These are phyloP conservation scores for Pegea sp. DNA, from an alignment of 23 tunicate genomes.

Conservation along the genomic window DNA sequence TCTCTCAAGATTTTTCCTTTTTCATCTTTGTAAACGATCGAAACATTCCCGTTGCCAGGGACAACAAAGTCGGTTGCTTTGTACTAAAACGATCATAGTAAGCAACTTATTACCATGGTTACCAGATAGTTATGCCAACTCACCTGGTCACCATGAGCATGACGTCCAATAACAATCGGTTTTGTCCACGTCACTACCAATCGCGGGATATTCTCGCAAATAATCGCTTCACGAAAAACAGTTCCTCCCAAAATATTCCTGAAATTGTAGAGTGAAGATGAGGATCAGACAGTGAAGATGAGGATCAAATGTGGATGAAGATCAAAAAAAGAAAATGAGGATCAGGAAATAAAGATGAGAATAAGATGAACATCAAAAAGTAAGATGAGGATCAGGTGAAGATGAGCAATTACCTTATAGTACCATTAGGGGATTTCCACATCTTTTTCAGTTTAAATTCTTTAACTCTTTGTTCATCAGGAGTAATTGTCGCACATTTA, in stretches of 20 bases:
- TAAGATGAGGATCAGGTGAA: background rate
- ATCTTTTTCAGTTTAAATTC: slow-evolving; percentile 81
- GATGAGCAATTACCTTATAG: slow-evolving; percentile 31
- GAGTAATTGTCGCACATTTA: slow-evolving; percentile 95
- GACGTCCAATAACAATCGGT: slow-evolving; percentile 81
- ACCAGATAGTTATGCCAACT: background rate
- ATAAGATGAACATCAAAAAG: background rate
- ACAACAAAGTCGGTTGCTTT: slow-evolving; percentile 95
- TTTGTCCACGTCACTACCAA: slow-evolving; percentile 90
- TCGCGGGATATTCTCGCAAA: slow-evolving; percentile 75
- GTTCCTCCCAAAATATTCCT: slow-evolving; percentile 56
- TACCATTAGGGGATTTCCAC: slow-evolving; percentile 96
- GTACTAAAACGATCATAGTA: slow-evolving; percentile 16
- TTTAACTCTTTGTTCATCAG: slow-evolving; percentile 85
- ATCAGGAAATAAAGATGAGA: background rate
- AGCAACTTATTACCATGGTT: background rate
- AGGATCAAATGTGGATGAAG: background rate
- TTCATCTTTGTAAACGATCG: slow-evolving; percentile 27
- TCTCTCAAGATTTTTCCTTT: slow-evolving; percentile 21
- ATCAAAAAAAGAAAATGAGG: background rate
- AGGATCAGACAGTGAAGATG: background rate
- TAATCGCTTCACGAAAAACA: slow-evolving; percentile 89
- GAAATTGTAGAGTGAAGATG: background rate
- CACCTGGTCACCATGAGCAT: slow-evolving; percentile 91
- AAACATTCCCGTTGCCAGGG: slow-evolving; percentile 61